Conservation (phyloP, 2,888 invertebrate species). For the Leucoptera coffeella region DNA sequence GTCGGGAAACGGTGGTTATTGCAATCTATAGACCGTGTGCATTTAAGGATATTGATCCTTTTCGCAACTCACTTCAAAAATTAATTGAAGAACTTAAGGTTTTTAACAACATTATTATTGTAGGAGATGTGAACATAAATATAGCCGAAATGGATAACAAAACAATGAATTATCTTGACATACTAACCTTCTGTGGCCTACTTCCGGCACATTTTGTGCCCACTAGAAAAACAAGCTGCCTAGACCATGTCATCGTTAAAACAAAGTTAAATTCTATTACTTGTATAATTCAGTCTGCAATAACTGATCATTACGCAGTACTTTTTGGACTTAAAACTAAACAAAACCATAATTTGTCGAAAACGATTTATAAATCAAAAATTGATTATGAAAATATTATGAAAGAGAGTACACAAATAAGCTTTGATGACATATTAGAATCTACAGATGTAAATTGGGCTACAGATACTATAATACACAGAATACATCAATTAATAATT, state of each 20-base stretch:
- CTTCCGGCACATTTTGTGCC: background rate
- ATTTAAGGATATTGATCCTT: no score
- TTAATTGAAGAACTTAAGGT: no score
- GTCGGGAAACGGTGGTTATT: no score
- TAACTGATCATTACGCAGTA: background rate
- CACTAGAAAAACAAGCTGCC: background rate
- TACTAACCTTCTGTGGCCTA: background rate
- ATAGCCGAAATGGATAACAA: no score
- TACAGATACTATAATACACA: no score
- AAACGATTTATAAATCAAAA: background rate
- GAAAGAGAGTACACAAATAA: background rate
- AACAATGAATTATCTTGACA: conserved; percentile 1
- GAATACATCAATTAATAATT: background rate
- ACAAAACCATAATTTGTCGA: background rate
- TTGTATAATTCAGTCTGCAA: background rate
- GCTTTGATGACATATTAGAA: background rate
- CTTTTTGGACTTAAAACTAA: background rate
- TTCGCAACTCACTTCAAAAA: no score
- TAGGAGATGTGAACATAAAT: no score
- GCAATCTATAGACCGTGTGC: no score
- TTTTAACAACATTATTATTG: no score
- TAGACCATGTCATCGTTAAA: conserved; percentile 1
- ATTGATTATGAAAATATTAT: background rate
- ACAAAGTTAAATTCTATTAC: background rate
- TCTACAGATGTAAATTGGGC: no score